Evolutionary conservation across 2,888 invertebrate species (phyloP), one percentile per base, ranked within the genome.

Genomic region (Venustoraphidia nigricollis): DNA sequence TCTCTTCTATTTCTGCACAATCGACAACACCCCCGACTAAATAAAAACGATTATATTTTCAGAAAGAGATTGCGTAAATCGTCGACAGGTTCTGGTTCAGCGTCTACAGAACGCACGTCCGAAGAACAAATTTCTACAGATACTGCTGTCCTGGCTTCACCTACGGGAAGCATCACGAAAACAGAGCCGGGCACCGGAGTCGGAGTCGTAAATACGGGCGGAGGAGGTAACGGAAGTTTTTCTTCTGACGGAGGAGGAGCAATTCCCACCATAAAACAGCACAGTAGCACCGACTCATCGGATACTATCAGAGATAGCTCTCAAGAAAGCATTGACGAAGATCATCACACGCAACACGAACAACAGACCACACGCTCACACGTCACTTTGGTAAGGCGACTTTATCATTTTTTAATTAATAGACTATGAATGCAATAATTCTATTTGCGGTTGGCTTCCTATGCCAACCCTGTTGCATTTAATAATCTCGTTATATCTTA

Each of bases 41-140:
- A 27, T 27, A 27, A 14, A 9, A 42, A 27, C 10, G 17, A 50
- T 52, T n/a, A 47, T 27, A 60, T 63, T 47, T 60, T 64, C 48
- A 71, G 79, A 50, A 81, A 78, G 65, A 66, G 81, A 51, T 66
- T 81, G 59, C 66, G 81, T 55, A 81, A 81, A 64, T 73, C 77
- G 14, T 81, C 81, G 9, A 79, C 77, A 48, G 80, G 80, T 53
- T 68, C 68, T 9, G 66, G 67, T 9, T 69, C 71, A 56, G 74
- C 73, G 40, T 73, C 74, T 46, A 69, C 72, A 50, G 76, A 76
- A 60, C 66, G 73, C 48, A 67, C 66, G 50, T 66, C 71, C 8
- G 72, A 73, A 49, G 71, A 72, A 41, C 68, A 69, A 49, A 57
- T 62, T 62, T 64, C 75, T 54, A 72, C 66, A 51, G 67, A 67